phyloP scores from a whole-genome alignment of 1,140 invertebrate genomes.

The Heterodera carotae region DNA sequence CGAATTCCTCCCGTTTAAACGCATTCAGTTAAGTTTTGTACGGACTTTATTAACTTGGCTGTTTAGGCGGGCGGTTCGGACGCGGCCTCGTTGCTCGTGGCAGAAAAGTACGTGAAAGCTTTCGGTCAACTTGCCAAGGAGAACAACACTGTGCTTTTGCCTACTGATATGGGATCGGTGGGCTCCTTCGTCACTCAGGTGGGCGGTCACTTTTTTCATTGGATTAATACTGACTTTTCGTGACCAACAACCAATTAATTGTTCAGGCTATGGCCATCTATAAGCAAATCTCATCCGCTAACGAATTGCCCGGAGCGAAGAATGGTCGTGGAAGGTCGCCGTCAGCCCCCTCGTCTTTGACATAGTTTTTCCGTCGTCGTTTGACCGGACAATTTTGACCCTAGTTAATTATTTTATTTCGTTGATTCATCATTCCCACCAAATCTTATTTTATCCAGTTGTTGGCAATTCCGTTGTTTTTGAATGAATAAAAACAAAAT shows the following conservation, averaged over 20 bases:
- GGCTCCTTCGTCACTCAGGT: constrained; percentile 27
- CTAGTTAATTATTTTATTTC: too few species aligned
- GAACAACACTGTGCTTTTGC: constrained; percentile 90
- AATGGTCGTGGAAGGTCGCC: constrained; percentile 22
- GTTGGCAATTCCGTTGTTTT: too few species aligned
- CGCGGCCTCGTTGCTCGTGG: constrained; percentile 42
- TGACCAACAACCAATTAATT: too few species aligned
- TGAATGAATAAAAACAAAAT: too few species aligned
- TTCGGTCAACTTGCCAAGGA: constrained; percentile 76
- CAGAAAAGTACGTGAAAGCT: constrained; percentile 52
- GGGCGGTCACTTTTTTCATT: background rate
- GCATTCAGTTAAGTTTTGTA: too few species aligned
- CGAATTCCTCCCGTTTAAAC: too few species aligned
- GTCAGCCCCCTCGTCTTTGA: background rate
- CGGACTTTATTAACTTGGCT: too few species aligned
- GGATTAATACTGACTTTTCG: too few species aligned
- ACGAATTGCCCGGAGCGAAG: background rate
- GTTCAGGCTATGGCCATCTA: constrained; percentile 58
- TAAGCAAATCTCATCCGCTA: constrained; percentile 36
- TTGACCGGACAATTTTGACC: background rate
- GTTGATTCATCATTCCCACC: background rate
- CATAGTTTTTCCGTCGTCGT: background rate
- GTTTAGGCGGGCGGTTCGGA: constrained; percentile 23
- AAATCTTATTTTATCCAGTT: background rate
- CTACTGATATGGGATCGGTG: constrained; percentile 68